A percentile compares a stretch with the other conserved stretches of the same genome.
Evolutionary conservation across 1,140 invertebrate species (phyloP).

Genomic region (Drosophila micromelanica): DNA sequence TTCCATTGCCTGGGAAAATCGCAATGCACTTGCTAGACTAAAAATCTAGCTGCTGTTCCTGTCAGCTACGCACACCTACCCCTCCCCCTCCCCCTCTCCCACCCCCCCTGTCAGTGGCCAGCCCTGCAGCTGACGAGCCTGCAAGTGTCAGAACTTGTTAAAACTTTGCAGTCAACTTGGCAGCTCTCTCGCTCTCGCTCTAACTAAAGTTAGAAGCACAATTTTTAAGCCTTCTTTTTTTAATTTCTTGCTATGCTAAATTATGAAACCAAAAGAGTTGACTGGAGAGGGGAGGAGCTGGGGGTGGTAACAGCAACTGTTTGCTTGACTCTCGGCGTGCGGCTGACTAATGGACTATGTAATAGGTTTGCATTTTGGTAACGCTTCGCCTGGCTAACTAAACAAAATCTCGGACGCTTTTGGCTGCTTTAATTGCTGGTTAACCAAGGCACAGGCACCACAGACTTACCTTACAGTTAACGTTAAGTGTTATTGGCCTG

Average conservation of each 20-base stretch:
- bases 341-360: constrained; percentile 67
- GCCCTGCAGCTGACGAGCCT: constrained; percentile 39
- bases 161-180: constrained; percentile 77
- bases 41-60: constrained; percentile 46
- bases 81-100: background rate
- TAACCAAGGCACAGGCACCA: constrained; percentile 16
- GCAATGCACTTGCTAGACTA: constrained; percentile 37
- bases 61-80: constrained; percentile 13
- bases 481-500: constrained; percentile 74
- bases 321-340: constrained; percentile 15
- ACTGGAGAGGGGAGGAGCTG: constrained; percentile 4
- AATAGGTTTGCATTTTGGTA: constrained; percentile 62
- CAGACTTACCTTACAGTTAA: constrained; percentile 45
- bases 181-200: constrained; percentile 25
- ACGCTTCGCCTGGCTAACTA: constrained; percentile 45
- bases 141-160: constrained; percentile 82
- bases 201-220: background rate
- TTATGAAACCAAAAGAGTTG: constrained; percentile 60
- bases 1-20: constrained; percentile 71
- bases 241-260: constrained; percentile 48
- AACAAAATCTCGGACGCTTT: constrained; percentile 41
- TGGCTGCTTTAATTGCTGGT: constrained; percentile 31
- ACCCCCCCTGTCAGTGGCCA: background rate
- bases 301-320: constrained; percentile 8
- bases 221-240: constrained; percentile 7